phyloP scores from a whole-genome alignment of 2,113 vertebrate genomes.

The Oryzias woworae region DNA sequence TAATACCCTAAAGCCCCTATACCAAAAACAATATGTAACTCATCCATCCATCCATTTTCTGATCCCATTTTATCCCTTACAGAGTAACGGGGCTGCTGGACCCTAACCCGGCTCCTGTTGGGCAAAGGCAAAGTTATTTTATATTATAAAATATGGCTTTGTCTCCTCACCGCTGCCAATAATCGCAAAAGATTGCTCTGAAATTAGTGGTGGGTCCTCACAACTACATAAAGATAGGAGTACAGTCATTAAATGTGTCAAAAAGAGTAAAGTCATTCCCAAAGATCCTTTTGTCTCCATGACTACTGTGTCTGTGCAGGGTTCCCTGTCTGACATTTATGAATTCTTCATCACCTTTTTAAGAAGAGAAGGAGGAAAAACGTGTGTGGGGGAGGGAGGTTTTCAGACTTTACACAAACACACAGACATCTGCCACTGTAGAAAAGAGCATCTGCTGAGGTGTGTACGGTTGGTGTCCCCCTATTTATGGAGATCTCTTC shows the following conservation, averaged over 20 bases:
- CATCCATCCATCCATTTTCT: too few species aligned
- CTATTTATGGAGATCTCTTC: slow-evolving; percentile 51
- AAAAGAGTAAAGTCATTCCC: slow-evolving; percentile 34
- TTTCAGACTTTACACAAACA: background rate
- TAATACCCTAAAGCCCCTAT: too few species aligned
- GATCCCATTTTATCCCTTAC: too few species aligned
- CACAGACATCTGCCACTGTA: slow-evolving; percentile 49
- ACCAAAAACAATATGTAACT: too few species aligned
- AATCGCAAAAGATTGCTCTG: too few species aligned
- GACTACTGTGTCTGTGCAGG: slow-evolving; percentile 49
- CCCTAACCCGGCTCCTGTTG: too few species aligned
- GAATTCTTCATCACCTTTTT: slow-evolving; percentile 64
- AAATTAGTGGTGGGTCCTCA: background rate
- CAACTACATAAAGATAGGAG: background rate
- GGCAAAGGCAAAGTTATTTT: too few species aligned
- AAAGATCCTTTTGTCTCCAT: slow-evolving; percentile 59
- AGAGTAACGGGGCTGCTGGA: too few species aligned
- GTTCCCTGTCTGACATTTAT: slow-evolving; percentile 62
- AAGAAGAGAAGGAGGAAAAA: slow-evolving; percentile 15
- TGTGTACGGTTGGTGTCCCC: slow-evolving; percentile 33
- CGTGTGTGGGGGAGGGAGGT: background rate
- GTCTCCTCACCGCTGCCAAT: too few species aligned
- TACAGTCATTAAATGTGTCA: background rate
- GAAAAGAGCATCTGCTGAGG: slow-evolving; percentile 59
- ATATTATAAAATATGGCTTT: too few species aligned